phyloP scores from a whole-genome alignment of 1,140 invertebrate genomes.

The Philopotamus ludificatus region DNA sequence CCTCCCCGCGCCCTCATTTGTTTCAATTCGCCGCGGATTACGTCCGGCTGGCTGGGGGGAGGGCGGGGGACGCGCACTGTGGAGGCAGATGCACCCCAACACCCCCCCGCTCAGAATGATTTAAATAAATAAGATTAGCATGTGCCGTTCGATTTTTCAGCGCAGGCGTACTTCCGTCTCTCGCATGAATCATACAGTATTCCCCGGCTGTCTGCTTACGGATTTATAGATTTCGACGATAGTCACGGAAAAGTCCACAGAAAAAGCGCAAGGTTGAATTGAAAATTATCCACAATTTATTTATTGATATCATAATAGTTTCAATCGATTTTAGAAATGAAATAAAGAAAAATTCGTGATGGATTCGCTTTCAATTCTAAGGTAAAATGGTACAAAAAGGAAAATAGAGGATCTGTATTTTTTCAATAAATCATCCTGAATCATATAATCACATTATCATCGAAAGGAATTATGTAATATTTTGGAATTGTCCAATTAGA shows the following conservation, averaged over 20 bases:
- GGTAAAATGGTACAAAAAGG: too few relatives aligned
- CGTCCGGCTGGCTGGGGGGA: slow-evolving; percentile 2
- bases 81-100: too few relatives aligned
- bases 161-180: slow-evolving; percentile 30
- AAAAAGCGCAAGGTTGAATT: neutral
- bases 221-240: neutral
- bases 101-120: slow-evolving; percentile 32
- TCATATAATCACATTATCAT: too few relatives aligned
- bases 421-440: too few relatives aligned
- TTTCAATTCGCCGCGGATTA: slow-evolving; percentile 42
- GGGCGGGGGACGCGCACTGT: neutral
- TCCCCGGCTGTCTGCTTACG: neutral
- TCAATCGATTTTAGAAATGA: neutral
- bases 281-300: neutral
- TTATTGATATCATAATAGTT: neutral
- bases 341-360: neutral
- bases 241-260: neutral
- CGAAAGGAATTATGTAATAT: too few relatives aligned
- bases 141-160: slow-evolving; percentile 39
- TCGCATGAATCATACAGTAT: neutral
- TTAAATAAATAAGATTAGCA: slow-evolving; percentile 42
- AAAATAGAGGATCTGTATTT: too few relatives aligned
- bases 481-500: too few relatives aligned
- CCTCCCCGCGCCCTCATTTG: slow-evolving; percentile 33
- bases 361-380: neutral